Conservation (phyloP, 2,888 invertebrate genomes). For the Epinotia nisella region DNA sequence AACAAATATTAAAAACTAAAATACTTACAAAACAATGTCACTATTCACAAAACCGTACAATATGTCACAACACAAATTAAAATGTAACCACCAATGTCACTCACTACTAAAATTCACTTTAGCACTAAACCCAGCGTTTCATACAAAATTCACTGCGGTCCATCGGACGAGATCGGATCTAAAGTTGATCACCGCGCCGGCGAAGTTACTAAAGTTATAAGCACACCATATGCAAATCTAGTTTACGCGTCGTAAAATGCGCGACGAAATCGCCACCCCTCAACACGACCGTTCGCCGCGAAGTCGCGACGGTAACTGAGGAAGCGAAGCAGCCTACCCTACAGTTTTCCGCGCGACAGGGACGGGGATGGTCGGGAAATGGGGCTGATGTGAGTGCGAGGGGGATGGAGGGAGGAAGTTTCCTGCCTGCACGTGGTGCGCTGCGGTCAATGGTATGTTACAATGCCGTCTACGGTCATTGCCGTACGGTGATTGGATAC, state of each 20-base stretch:
- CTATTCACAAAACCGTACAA: constrained; percentile 23
- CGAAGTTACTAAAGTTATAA: constrained; percentile 54
- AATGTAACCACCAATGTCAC: constrained; percentile 26
- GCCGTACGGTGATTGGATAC: constrained; percentile 72
- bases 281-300: constrained; percentile 61
- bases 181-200: constrained; percentile 44
- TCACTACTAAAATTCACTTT: constrained; percentile 34
- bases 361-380: constrained; percentile 53
- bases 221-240: constrained; percentile 54
- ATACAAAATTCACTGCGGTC: constrained; percentile 38
- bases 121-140: constrained; percentile 34
- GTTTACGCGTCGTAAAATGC: constrained; percentile 53
- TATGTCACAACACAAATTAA: constrained; percentile 23
- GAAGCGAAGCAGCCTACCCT: constrained; percentile 67
- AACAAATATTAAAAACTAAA: neutral
- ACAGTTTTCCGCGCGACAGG: constrained; percentile 72
- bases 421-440: constrained; percentile 73
- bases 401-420: constrained; percentile 62
- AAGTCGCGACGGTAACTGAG: constrained; percentile 73
- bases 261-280: constrained; percentile 53
- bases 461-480: constrained; percentile 79
- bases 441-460: constrained; percentile 74
- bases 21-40: constrained; percentile 43
- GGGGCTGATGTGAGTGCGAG: constrained; percentile 58
- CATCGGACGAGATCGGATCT: constrained; percentile 30